phyloP scores from a whole-genome alignment of 2,888 invertebrate genomes.

The Drosophila kanekoi region DNA sequence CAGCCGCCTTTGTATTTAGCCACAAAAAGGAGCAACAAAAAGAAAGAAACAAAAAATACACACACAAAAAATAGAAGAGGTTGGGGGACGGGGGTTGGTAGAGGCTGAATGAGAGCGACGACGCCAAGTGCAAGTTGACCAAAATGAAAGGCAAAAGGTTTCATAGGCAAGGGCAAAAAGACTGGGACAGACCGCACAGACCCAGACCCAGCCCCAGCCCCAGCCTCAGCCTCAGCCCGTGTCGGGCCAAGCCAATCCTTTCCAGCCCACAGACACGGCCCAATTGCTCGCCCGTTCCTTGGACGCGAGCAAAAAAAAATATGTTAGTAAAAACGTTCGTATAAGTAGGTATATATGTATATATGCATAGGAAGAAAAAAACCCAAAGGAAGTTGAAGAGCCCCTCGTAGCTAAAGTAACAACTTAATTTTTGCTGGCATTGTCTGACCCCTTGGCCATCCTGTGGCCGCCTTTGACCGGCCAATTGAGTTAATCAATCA shows the following conservation, averaged over 20 bases:
- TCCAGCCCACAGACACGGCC: slow-evolving; percentile 17
- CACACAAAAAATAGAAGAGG: slow-evolving; percentile 20
- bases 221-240: slow-evolving; percentile 1
- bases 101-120: slow-evolving; percentile 24
- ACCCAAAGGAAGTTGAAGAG: background rate
- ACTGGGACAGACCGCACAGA: slow-evolving; percentile 28
- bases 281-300: slow-evolving; percentile 8
- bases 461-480: slow-evolving; percentile 23
- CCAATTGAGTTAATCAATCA: slow-evolving; percentile 57
- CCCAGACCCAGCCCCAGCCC: background rate
- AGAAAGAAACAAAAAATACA: slow-evolving; percentile 30
- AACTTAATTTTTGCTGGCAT: slow-evolving; percentile 56
- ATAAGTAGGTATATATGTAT: slow-evolving; percentile 21
- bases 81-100: background rate
- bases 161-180: slow-evolving; percentile 65
- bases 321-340: slow-evolving; percentile 12
- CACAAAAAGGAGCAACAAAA: slow-evolving; percentile 68
- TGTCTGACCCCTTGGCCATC: slow-evolving; percentile 36
- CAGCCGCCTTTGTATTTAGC: slow-evolving; percentile 79
- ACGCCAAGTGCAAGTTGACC: slow-evolving; percentile 79
- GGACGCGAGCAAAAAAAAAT: slow-evolving; percentile 26
- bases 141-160: slow-evolving; percentile 77
- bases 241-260: slow-evolving; percentile 18
- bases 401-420: slow-evolving; percentile 34
- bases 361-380: slow-evolving; percentile 21